Base-by-base conservation (phyloP, 2,113 vertebrate genomes). In the Xyliphius kryptos region DNA sequence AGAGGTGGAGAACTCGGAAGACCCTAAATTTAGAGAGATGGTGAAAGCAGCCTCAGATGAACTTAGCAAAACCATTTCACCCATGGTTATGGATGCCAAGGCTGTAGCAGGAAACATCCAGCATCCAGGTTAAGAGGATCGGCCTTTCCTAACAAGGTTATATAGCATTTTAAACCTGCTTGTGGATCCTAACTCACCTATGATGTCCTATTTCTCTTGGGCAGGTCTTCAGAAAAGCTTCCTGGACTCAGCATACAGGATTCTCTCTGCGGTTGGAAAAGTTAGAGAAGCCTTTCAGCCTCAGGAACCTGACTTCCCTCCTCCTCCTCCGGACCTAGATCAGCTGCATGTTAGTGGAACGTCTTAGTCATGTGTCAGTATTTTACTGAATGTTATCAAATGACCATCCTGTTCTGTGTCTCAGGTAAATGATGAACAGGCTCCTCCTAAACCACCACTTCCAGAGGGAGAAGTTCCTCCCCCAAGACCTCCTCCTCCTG, bases 81-180 rank as follows among this genome's bases (percentile, higher is more conserved):
- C 96, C 0, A 98, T 99, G 96, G 96, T 99, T 64, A 93, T 97
- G 89, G 91, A 97, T 21, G 96, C 96, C n/a, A 99, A 99, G 81
- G 92, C 91, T 2, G 95, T 99, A 67, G 95, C 96, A 13, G 93
- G 95, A 59, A 97, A 94, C 78, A 98, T 98, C 73, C 95, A 95
- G 68, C 90, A 97, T 70, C 95, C 95, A 77, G 92, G 96, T 98
- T 85, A 86, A 81, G 4, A 46, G 19, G 19, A 48, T 11, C 8
- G 2, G 5, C 46, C 32, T 49, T 53, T 49, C 1, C 15, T 36
- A 21, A 12, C 8, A 9, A 41, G 3, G n/a, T 56, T 15, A n/a
- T n/a, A n/a, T n/a, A n/a, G n/a, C n/a, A n/a, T n/a, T n/a, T n/a
- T n/a, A n/a, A n/a, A n/a, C n/a, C n/a, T n/a, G n/a, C n/a, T n/a